phyloP scores from a whole-genome alignment of 2,797 vertebrate species.

The Myotis planiceps region DNA sequence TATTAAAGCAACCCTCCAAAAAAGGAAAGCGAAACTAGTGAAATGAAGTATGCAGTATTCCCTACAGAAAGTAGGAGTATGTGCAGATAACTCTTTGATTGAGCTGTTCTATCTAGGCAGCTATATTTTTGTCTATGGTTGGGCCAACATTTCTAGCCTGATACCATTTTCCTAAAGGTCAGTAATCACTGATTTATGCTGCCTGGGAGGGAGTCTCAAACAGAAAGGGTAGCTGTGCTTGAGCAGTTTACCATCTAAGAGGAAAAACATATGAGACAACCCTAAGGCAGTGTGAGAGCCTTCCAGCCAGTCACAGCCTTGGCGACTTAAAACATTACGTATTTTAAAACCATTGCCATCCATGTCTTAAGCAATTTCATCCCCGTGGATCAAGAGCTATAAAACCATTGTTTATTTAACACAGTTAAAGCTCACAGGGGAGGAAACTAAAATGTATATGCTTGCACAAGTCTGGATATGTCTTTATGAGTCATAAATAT shows the following conservation, averaged over 20 bases:
- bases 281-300: not conserved
- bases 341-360: not conserved
- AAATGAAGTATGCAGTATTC: not conserved
- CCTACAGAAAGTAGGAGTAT: not conserved
- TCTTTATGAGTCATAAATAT: slow-evolving; percentile 35
- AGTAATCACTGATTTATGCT: not conserved
- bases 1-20: not conserved
- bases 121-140: not conserved
- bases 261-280: not conserved
- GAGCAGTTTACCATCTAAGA: not conserved
- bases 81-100: not conserved
- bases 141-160: not conserved
- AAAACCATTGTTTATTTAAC: slow-evolving; percentile 33
- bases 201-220: not conserved
- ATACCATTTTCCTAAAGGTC: not conserved
- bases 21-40: not conserved
- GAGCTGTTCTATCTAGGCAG: not conserved
- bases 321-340: not conserved
- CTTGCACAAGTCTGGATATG: slow-evolving; percentile 17
- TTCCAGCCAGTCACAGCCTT: not conserved
- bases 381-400: not conserved
- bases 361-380: slow-evolving; percentile 50
- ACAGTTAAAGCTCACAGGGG: not conserved
- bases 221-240: not conserved
- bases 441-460: not conserved